Conservation (phyloP, 2,113 vertebrate genomes). For the Pionites leucogaster region DNA sequence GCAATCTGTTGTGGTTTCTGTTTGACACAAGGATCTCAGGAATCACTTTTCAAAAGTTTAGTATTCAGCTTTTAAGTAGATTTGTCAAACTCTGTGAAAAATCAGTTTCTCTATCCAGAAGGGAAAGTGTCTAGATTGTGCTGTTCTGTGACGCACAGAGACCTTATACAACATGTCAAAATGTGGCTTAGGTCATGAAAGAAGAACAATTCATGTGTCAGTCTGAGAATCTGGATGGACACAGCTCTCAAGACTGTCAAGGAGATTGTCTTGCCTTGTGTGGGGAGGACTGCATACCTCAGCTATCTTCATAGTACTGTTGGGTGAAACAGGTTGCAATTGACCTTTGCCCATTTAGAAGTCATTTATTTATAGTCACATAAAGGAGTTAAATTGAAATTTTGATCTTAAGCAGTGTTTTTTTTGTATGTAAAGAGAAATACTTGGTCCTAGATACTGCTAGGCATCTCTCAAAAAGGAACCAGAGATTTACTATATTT, state of each 20-base stretch:
- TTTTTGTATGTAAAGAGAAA: neutral
- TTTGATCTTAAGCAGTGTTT: neutral
- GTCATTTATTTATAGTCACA: neutral
- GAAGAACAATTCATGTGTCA: neutral
- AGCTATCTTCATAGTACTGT: neutral
- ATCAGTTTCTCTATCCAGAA: neutral
- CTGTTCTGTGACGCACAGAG: neutral
- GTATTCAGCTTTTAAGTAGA: neutral
- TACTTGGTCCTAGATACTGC: neutral
- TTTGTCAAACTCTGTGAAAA: neutral
- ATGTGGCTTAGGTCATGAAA: neutral
- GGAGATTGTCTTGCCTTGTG: neutral
- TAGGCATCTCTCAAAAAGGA: neutral
- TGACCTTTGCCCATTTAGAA: neutral
- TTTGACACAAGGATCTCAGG: neutral
- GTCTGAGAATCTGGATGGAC: neutral
- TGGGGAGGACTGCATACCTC: neutral
- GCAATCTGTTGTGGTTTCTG: neutral
- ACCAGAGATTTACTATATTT: neutral
- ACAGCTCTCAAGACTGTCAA: neutral
- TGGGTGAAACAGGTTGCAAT: neutral
- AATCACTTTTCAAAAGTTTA: neutral
- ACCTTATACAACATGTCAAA: neutral
- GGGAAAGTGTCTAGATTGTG: no score
- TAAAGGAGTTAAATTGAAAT: neutral